These are phyloP conservation scores for Otus sunia DNA, from an alignment of 2,113 vertebrate genomes.

Conservation along the genomic window DNA sequence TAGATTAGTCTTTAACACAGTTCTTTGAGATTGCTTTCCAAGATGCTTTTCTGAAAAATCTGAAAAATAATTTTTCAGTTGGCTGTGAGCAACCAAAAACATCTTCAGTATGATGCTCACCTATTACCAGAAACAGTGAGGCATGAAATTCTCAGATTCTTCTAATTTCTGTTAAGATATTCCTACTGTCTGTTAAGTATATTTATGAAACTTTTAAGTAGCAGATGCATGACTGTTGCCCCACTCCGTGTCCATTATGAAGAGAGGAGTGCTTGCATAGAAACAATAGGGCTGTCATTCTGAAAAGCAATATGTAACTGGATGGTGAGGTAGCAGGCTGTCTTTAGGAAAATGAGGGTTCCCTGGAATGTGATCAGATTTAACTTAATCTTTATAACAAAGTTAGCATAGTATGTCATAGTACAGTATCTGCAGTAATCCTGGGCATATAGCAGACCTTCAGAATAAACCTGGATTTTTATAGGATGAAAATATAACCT, in stretches of 20 bases:
- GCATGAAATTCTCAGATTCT: not conserved
- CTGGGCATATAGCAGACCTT: not conserved
- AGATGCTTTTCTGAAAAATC: not conserved
- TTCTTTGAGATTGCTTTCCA: not conserved
- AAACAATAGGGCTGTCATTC: not conserved
- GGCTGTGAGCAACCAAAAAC: not conserved
- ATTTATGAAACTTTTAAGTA: not conserved
- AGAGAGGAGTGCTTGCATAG: not conserved
- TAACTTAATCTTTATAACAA: not conserved
- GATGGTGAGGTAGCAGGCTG: not conserved
- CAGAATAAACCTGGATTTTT: not conserved
- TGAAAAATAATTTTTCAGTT: not conserved
- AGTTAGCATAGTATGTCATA: not conserved
- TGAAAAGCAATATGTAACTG: not conserved
- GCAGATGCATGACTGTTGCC: accelerated
- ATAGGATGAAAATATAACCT: not conserved
- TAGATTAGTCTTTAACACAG: not conserved
- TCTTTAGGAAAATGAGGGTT: not conserved
- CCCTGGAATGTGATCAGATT: not conserved
- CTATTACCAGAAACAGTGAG: not conserved
- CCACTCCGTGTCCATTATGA: not conserved
- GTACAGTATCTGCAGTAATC: not conserved
- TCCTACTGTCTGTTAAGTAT: not conserved
- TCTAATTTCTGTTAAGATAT: not conserved
- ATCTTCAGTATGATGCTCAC: not conserved